phyloP scores from a whole-genome alignment of 1,140 invertebrate species.

The Mercenaria mercenaria region DNA sequence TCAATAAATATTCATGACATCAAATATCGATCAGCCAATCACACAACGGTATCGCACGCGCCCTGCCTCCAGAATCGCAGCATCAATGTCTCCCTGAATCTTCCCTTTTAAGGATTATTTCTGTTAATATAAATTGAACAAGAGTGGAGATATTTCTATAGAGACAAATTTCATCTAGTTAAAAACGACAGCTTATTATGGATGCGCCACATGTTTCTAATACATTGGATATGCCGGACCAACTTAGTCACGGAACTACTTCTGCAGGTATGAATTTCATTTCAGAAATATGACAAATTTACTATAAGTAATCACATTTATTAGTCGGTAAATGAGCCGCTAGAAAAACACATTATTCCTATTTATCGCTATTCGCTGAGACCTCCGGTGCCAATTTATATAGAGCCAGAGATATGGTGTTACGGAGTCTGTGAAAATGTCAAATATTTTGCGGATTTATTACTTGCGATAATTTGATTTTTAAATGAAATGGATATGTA shows the following conservation, averaged over 20 bases:
- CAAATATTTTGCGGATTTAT: not conserved
- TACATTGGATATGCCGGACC: constrained; percentile 30
- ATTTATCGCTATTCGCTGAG: constrained; percentile 17
- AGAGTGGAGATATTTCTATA: constrained; percentile 43
- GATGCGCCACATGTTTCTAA: constrained; percentile 20
- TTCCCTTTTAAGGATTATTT: constrained; percentile 46
- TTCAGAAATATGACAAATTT: constrained; percentile 18
- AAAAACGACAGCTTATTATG: not conserved
- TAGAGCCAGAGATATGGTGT: not conserved
- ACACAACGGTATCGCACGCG: not conserved
- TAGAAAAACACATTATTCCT: constrained; percentile 38
- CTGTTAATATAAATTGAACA: constrained; percentile 63
- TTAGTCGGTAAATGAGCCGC: constrained; percentile 10
- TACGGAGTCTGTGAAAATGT: not conserved
- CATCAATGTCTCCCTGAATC: not conserved
- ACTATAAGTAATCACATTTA: constrained; percentile 23
- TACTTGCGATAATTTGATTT: not conserved
- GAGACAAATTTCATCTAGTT: constrained; percentile 26
- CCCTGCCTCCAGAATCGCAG: not conserved
- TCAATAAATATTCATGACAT: constrained; percentile 58
- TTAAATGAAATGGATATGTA: not conserved
- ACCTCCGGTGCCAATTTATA: constrained; percentile 1
- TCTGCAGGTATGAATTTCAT: constrained; percentile 54
- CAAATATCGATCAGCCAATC: constrained; percentile 41
- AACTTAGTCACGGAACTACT: constrained; percentile 2